Evolutionary conservation across 1,140 invertebrate genomes (phyloP).

Genomic region (Venustaconcha ellipsiformis): DNA sequence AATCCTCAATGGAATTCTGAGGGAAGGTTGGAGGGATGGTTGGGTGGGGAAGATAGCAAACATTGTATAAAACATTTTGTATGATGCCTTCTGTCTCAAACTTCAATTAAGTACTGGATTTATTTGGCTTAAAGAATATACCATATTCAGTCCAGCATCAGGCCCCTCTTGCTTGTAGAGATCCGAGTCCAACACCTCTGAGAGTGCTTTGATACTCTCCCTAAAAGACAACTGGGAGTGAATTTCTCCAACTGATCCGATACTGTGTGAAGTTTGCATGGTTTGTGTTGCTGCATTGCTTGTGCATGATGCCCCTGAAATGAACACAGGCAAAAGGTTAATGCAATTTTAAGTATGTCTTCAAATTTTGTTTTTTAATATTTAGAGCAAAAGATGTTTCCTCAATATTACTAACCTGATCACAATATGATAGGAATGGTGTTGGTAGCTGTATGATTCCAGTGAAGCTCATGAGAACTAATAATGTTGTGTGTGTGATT

Average conservation of each 20-base stretch:
- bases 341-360: no score
- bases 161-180: constrained; percentile 11
- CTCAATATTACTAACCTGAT: no score
- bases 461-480: no score
- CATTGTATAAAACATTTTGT: no score
- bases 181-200: constrained; percentile 20
- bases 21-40: background rate
- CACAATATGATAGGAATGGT: no score
- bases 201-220: constrained; percentile 36
- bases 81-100: background rate
- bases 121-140: background rate
- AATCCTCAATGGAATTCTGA: background rate
- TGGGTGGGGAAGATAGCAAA: no score
- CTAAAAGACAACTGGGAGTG: constrained; percentile 46
- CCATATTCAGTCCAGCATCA: constrained; percentile 18
- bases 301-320: constrained; percentile 6
- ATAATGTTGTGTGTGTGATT: no score
- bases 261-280: constrained; percentile 7
- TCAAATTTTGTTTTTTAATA: no score
- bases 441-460: no score
- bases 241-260: constrained; percentile 13
- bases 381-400: no score
- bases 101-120: background rate
- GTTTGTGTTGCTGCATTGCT: constrained; percentile 37
- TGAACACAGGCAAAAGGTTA: background rate